Conservation (phyloP, 2,113 vertebrate species). For the Pseudonaja textilis region DNA sequence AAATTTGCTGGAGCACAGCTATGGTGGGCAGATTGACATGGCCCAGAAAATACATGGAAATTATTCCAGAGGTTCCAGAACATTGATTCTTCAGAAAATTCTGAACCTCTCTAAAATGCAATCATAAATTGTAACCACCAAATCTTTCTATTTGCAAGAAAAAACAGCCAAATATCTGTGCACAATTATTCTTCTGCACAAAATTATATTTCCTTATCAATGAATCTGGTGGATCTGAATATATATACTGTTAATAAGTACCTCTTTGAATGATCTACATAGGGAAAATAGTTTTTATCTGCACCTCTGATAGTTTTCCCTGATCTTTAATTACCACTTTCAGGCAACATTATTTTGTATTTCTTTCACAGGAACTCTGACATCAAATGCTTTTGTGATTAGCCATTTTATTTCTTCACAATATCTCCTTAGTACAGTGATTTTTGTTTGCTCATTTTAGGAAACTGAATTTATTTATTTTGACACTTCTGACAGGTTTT, state of each 20-base stretch:
- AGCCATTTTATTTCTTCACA: slow-evolving; percentile 67
- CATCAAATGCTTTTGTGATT: slow-evolving; percentile 11
- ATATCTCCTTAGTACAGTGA: slow-evolving; percentile 66
- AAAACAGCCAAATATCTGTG: neutral
- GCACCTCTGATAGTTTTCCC: neutral
- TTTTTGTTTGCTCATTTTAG: slow-evolving; percentile 42
- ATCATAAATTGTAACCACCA: neutral
- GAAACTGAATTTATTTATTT: slow-evolving; percentile 51
- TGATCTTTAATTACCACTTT: neutral
- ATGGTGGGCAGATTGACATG: neutral
- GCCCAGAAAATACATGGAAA: neutral
- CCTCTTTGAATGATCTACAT: neutral
- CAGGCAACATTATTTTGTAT: neutral
- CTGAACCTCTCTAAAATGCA: neutral
- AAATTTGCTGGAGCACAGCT: neutral
- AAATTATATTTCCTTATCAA: neutral
- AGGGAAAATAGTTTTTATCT: neutral
- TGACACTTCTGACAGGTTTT: slow-evolving; percentile 65
- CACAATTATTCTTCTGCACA: neutral
- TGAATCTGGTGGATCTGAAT: neutral
- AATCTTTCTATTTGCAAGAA: neutral
- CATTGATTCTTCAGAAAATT: neutral
- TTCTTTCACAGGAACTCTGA: neutral
- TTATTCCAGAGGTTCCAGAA: neutral
- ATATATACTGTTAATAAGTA: neutral